These are phyloP conservation scores for Cryptotermes secundus DNA, from an alignment of 1,140 invertebrate genomes.

Conservation along the genomic window DNA sequence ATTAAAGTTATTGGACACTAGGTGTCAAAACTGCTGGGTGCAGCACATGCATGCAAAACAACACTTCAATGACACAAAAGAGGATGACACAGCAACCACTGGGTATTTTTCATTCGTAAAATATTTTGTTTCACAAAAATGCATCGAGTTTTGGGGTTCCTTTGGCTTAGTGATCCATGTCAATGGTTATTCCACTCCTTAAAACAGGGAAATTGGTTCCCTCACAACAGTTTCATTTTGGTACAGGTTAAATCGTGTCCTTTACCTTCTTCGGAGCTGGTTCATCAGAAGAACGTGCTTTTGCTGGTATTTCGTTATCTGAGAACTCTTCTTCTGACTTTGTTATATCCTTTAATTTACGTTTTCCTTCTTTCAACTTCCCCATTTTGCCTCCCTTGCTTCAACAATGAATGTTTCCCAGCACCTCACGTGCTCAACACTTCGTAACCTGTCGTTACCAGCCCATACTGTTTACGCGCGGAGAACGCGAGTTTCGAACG, in stretches of 20 bases:
- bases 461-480: no score
- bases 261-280: slow-evolving; percentile 50
- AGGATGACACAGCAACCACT: no score
- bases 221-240: slow-evolving; percentile 34
- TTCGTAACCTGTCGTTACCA: no score
- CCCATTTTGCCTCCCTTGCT: slow-evolving; percentile 40
- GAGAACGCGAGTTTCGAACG: no score
- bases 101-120: background rate
- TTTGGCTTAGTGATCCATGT: no score
- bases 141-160: background rate
- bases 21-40: no score
- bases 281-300: slow-evolving; percentile 50
- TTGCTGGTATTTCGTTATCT: slow-evolving; percentile 41
- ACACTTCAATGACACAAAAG: no score
- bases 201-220: background rate
- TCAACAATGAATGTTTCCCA: no score
- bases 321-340: slow-evolving; percentile 33
- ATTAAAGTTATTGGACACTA: no score
- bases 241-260: slow-evolving; percentile 3
- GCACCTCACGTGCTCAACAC: no score
- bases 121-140: background rate
- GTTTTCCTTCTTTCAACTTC: slow-evolving; percentile 42
- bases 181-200: background rate
- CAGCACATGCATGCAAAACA: no score
- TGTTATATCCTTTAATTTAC: slow-evolving; percentile 37